Percentiles rank a stretch among this genome's conserved stretches.
Evolutionary conservation across 1,140 invertebrate genomes (phyloP).

Genomic region (Aphidius ervi): DNA sequence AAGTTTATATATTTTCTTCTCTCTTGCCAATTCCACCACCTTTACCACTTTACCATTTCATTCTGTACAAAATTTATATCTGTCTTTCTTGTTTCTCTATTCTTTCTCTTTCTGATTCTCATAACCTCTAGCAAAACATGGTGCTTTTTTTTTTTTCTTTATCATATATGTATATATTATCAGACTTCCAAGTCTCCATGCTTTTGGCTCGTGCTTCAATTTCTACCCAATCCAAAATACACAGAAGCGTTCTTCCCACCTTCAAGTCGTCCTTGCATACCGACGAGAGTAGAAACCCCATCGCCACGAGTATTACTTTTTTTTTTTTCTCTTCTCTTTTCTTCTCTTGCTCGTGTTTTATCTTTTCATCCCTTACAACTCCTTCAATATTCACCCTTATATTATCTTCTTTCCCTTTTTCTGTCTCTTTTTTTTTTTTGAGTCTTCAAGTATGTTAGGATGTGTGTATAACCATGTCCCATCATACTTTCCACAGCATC

Average conservation of each 20-base stretch:
- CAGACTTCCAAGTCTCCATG: background rate
- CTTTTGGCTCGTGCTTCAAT: slow-evolving; percentile 4
- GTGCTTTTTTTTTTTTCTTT: too few relatives aligned
- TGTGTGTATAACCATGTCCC: too few relatives aligned
- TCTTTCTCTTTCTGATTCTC: background rate
- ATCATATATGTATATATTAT: too few relatives aligned
- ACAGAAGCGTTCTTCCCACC: slow-evolving; percentile 13
- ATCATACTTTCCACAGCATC: too few relatives aligned
- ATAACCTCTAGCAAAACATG: background rate
- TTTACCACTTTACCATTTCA: slow-evolving; percentile 18
- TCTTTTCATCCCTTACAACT: background rate
- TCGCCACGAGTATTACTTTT: slow-evolving; percentile 13
- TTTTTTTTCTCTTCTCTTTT: background rate
- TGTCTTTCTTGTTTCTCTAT: background rate
- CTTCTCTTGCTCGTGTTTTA: background rate
- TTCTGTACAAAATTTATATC: background rate
- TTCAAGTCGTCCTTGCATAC: slow-evolving; percentile 5
- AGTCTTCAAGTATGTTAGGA: too few relatives aligned
- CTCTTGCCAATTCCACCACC: background rate
- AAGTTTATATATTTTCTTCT: slow-evolving; percentile 3
- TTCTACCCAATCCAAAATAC: slow-evolving; percentile 10
- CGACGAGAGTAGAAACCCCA: background rate
- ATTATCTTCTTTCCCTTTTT: background rate
- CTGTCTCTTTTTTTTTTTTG: background rate
- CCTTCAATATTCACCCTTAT: slow-evolving; percentile 4